Percentiles rank a stretch among this genome's conserved stretches.
These are phyloP conservation scores for Phalacrocorax carbo DNA, from an alignment of 2,113 vertebrate species.

Conservation along the genomic window DNA sequence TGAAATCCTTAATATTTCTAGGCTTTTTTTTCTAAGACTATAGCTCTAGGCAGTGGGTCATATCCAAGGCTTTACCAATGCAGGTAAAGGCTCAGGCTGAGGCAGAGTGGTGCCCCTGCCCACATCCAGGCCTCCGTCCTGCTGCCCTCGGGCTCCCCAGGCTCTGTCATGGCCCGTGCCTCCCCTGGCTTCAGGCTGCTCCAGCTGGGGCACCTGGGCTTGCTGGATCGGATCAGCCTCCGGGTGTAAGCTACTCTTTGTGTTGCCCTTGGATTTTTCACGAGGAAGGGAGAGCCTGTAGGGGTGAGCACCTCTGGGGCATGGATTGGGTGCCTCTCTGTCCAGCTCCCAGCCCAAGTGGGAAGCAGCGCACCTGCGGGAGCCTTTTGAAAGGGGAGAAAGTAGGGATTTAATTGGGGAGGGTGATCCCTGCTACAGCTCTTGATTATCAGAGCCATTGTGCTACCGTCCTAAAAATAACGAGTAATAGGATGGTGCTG, in stretches of 20 bases:
- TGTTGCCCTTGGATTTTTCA: background rate
- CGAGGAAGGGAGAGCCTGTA: background rate
- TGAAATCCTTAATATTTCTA: background rate
- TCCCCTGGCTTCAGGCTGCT: background rate
- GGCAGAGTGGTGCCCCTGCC: background rate
- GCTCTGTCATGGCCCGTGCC: background rate
- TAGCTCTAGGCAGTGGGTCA: background rate
- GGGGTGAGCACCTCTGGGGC: accelerated
- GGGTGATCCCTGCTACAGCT: background rate
- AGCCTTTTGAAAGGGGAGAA: background rate
- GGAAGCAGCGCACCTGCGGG: background rate
- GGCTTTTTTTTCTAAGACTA: background rate
- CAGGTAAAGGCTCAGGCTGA: background rate
- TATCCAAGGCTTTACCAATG: background rate
- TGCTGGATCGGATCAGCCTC: accelerated
- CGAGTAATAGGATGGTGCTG: background rate
- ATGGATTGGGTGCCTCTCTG: background rate
- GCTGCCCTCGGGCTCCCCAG: background rate
- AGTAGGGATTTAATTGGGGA: background rate
- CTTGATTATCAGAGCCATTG: background rate
- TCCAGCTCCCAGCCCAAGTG: background rate
- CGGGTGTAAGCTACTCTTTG: background rate
- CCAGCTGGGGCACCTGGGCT: background rate
- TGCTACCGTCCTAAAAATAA: background rate
- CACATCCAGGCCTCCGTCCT: background rate